A percentile compares a stretch with the other conserved stretches of the same genome.
phyloP scores from a whole-genome alignment of 2,113 vertebrate genomes.

The Planiliza haematocheilus region DNA sequence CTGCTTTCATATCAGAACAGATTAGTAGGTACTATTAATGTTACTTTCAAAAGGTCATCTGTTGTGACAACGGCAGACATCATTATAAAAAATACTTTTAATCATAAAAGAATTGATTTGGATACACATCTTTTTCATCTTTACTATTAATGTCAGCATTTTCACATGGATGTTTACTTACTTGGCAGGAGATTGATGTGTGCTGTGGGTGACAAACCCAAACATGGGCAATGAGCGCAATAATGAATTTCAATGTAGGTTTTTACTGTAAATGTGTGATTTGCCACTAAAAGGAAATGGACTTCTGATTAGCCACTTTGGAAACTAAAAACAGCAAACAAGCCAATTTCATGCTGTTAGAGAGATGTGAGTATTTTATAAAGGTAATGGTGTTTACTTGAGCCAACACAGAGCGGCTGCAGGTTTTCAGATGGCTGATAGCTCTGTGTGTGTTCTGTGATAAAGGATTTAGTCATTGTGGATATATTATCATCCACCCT shows the following conservation, averaged over 20 bases:
- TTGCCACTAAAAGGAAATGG: slow-evolving; percentile 14
- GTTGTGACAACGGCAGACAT: not conserved
- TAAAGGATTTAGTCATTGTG: not conserved
- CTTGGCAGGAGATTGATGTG: not conserved
- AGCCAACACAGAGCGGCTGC: not conserved
- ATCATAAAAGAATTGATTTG: not conserved
- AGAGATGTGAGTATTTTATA: slow-evolving; percentile 5
- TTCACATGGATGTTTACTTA: not conserved
- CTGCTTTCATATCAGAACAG: not conserved
- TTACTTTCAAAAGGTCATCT: not conserved
- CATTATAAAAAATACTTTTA: not conserved
- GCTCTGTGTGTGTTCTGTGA: not conserved
- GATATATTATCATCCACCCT: not conserved
- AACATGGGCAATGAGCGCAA: not conserved
- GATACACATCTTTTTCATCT: not conserved
- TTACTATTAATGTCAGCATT: not conserved
- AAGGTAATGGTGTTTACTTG: slow-evolving; percentile 14
- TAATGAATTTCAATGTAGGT: slow-evolving; percentile 10
- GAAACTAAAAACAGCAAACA: slow-evolving; percentile 8
- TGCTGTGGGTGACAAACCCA: not conserved
- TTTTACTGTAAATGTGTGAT: slow-evolving; percentile 10
- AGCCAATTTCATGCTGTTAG: slow-evolving; percentile 9
- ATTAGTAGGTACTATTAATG: not conserved
- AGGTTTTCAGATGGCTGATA: not conserved
- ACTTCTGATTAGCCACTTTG: slow-evolving; percentile 6